A percentile compares a stretch with the other conserved stretches of the same genome.
phyloP scores from a whole-genome alignment of 2,888 invertebrate species.

The Diachrysia chrysitis region DNA sequence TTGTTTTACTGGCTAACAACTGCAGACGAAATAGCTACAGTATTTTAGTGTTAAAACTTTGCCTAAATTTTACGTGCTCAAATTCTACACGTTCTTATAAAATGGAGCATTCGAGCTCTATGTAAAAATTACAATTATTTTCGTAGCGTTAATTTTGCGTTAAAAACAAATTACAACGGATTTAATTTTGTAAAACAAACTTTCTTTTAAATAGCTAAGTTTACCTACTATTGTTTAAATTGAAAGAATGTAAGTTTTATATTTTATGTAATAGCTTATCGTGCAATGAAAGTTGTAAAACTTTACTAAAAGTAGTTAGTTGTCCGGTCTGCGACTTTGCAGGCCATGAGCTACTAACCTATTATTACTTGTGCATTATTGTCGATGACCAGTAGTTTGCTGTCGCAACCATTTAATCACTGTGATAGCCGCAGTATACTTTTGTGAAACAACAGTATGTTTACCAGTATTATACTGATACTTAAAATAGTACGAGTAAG shows the following conservation, averaged over 20 bases:
- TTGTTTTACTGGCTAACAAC: constrained; percentile 33
- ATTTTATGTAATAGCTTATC: constrained; percentile 7
- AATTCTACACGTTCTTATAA: constrained; percentile 13
- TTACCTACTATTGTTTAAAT: background rate
- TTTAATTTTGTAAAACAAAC: background rate
- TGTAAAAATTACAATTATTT: background rate
- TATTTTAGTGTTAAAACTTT: constrained; percentile 20
- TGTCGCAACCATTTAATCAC: constrained; percentile 30
- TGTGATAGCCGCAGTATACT: constrained; percentile 2
- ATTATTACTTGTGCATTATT: constrained; percentile 24
- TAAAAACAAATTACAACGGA: background rate
- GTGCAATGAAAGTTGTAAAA: constrained; percentile 28
- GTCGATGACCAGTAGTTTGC: constrained; percentile 30
- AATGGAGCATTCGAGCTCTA: background rate
- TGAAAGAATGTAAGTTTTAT: background rate
- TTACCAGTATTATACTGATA: background rate
- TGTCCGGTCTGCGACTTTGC: constrained; percentile 18
- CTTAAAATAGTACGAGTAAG: too few species aligned
- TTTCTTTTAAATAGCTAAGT: background rate
- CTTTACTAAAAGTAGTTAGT: constrained; percentile 24
- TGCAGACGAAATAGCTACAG: constrained; percentile 25
- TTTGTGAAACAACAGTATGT: background rate
- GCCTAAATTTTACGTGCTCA: constrained; percentile 16
- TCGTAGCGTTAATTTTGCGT: background rate
- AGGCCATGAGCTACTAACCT: constrained; percentile 30